These are phyloP conservation scores for Hippocampus kuda DNA, from an alignment of 2,797 vertebrate species.

Conservation along the genomic window DNA sequence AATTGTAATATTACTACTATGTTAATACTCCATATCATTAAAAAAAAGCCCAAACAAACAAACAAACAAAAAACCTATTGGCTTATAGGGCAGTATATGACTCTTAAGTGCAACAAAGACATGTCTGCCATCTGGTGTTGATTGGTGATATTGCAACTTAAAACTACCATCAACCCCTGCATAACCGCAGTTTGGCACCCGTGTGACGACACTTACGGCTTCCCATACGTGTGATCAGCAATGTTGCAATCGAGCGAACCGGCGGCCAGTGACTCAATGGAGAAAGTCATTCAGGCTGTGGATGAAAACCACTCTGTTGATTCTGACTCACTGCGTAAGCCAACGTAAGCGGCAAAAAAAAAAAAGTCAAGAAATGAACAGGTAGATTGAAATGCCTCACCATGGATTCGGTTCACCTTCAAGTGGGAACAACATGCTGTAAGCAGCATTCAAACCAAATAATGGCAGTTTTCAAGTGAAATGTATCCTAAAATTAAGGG, in stretches of 20 bases:
- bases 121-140: too few relatives aligned
- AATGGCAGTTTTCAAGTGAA: too few relatives aligned
- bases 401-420: background rate
- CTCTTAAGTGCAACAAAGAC: too few relatives aligned
- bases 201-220: background rate
- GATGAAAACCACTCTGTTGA: constrained; percentile 18
- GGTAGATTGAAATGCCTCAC: background rate
- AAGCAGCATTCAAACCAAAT: background rate
- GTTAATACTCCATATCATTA: too few relatives aligned
- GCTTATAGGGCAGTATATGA: too few relatives aligned
- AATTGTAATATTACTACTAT: too few relatives aligned
- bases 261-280: constrained; percentile 13
- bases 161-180: too few relatives aligned
- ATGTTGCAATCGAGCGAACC: background rate
- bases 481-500: too few relatives aligned
- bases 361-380: background rate
- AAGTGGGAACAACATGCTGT: background rate
- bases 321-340: constrained; percentile 29
- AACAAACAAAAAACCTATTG: too few relatives aligned
- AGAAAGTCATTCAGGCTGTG: constrained; percentile 29
- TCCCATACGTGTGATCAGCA: background rate
- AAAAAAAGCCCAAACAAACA: too few relatives aligned
- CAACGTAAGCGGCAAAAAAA: constrained; percentile 1
- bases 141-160: too few relatives aligned
- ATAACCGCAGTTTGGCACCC: too few relatives aligned